These are phyloP conservation scores for Gyps fulvus DNA, from an alignment of 2,113 vertebrate genomes.

Conservation along the genomic window DNA sequence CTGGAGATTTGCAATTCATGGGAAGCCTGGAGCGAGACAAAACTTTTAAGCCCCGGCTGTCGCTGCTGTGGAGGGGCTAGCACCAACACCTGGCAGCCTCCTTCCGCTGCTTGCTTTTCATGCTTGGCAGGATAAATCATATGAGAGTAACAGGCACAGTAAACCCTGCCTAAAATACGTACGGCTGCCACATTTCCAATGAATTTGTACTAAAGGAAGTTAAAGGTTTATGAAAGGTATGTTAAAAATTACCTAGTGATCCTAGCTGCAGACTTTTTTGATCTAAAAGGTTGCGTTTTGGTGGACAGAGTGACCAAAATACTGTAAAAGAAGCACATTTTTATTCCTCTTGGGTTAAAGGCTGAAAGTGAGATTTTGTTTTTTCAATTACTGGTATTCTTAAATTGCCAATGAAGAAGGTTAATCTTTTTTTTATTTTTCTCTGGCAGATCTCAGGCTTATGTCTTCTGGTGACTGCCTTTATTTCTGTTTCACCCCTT, in stretches of 20 bases:
- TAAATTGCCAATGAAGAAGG: background rate
- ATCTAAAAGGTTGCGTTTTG: background rate
- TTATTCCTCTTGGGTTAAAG: background rate
- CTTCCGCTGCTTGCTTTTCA: slow-evolving; percentile 20
- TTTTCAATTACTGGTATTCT: background rate
- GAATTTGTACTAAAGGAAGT: background rate
- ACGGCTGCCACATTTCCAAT: background rate
- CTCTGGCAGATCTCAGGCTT: background rate
- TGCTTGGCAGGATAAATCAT: slow-evolving; percentile 3
- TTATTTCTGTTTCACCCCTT: background rate
- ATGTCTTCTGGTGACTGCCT: background rate
- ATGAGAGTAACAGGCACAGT: slow-evolving; percentile 2
- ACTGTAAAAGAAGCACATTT: background rate
- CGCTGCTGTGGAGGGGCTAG: slow-evolving; percentile 15
- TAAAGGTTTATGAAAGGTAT: background rate
- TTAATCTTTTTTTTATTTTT: background rate
- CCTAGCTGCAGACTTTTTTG: background rate
- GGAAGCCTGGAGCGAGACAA: slow-evolving; percentile 46
- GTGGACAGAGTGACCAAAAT: background rate
- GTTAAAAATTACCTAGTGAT: background rate
- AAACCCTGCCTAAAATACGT: background rate
- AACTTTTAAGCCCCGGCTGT: slow-evolving; percentile 35
- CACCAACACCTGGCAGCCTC: slow-evolving; percentile 19
- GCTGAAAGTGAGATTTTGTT: background rate
- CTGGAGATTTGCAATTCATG: slow-evolving; percentile 57